These are phyloP conservation scores for Embidobia sp. DNA, from an alignment of 2,888 invertebrate species.

Conservation along the genomic window DNA sequence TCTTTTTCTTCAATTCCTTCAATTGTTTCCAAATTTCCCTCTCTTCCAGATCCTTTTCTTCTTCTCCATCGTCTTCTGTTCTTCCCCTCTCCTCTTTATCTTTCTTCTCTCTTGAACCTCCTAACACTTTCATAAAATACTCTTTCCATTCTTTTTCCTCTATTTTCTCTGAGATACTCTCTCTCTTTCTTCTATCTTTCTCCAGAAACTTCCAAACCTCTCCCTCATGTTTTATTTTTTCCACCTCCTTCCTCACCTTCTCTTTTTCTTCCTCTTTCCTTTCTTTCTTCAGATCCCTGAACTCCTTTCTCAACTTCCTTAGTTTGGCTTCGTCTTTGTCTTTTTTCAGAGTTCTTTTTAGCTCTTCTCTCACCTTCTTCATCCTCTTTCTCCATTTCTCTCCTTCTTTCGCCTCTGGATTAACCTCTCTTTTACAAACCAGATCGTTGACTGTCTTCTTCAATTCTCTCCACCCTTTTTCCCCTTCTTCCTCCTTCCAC, in stretches of 20 bases:
- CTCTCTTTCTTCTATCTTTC: neutral
- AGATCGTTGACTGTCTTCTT: too few species aligned
- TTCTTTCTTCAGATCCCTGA: neutral
- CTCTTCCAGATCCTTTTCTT: neutral
- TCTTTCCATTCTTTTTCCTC: too few species aligned
- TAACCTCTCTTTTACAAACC: neutral
- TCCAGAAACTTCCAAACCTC: conserved; percentile 7
- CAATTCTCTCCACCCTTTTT: conserved; percentile 5
- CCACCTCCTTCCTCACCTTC: neutral
- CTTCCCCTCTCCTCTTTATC: neutral
- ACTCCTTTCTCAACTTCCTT: neutral
- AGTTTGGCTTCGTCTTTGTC: neutral
- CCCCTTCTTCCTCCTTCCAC: conserved; percentile 4
- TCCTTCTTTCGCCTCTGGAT: neutral
- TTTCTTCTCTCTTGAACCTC: neutral
- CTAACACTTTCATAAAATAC: neutral
- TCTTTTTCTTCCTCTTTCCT: neutral
- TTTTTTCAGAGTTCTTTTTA: neutral
- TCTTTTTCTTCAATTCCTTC: conserved; percentile 1
- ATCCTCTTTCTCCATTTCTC: neutral
- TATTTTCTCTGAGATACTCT: too few species aligned
- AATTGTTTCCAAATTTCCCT: neutral
- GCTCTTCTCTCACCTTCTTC: neutral
- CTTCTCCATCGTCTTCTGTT: too few species aligned
- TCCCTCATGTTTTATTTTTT: neutral